These are phyloP conservation scores for Maniola jurtina DNA, from an alignment of 1,140 invertebrate genomes.

Conservation along the genomic window DNA sequence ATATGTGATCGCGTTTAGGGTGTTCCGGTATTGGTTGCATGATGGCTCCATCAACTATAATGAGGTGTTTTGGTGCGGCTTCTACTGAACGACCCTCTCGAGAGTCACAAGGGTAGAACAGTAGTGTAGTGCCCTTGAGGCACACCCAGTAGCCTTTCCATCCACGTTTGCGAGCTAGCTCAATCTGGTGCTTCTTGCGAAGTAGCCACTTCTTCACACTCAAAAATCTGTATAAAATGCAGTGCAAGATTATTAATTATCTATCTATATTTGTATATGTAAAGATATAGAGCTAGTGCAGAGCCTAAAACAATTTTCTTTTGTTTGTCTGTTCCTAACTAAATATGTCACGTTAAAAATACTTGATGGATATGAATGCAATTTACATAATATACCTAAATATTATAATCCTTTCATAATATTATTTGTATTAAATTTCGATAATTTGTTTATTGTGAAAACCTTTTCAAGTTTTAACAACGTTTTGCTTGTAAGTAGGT, in stretches of 20 bases:
- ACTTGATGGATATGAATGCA: too few species aligned
- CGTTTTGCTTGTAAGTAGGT: too few species aligned
- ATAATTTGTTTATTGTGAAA: too few species aligned
- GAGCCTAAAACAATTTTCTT: not conserved
- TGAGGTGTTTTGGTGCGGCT: constrained; percentile 95
- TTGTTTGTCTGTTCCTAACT: too few species aligned
- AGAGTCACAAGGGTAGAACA: constrained; percentile 98
- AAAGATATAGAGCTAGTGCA: not conserved
- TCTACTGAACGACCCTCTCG: constrained; percentile 94
- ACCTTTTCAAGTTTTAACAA: too few species aligned
- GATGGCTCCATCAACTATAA: constrained; percentile 98
- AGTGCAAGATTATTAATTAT: not conserved
- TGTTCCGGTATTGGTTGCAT: constrained; percentile 99
- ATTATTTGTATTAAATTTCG: too few species aligned
- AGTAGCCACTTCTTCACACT: constrained; percentile 99
- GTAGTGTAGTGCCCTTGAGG: constrained; percentile 96
- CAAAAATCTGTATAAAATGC: constrained; percentile 86
- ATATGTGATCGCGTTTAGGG: constrained; percentile 98
- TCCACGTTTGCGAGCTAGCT: constrained; percentile 95
- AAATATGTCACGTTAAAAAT: too few species aligned
- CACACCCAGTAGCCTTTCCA: constrained; percentile 99
- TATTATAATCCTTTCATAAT: too few species aligned
- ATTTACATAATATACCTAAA: too few species aligned
- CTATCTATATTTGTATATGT: not conserved
- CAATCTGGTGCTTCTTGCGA: constrained; percentile 97